phyloP scores from a whole-genome alignment of 2,113 vertebrate genomes.

The Lamprotornis superbus region DNA sequence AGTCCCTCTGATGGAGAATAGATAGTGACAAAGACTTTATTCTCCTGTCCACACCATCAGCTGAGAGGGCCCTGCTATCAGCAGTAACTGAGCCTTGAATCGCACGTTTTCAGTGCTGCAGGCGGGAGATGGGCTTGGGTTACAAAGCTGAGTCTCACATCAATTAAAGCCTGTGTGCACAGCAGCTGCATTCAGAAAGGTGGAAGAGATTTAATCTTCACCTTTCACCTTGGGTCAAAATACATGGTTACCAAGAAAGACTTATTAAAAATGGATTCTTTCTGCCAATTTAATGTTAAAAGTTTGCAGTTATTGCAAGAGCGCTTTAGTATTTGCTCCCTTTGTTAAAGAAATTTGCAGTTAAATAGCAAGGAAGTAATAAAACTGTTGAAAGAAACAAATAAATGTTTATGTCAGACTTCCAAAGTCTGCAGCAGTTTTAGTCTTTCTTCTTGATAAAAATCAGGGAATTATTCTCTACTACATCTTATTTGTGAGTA shows the following conservation, averaged over 20 bases:
- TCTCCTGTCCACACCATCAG: constrained; percentile 70
- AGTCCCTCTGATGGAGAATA: constrained; percentile 41
- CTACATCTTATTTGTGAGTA: not conserved
- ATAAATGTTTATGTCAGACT: constrained; percentile 12
- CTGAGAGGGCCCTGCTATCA: constrained; percentile 71
- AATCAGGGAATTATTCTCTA: not conserved
- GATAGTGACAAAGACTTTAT: constrained; percentile 76
- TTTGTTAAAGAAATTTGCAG: constrained; percentile 1
- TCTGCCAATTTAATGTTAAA: constrained; percentile 54
- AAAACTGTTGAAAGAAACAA: constrained; percentile 30
- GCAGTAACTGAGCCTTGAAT: constrained; percentile 76
- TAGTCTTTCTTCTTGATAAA: not conserved
- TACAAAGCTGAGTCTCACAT: constrained; percentile 73
- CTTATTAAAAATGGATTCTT: constrained; percentile 72
- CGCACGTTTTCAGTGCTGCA: constrained; percentile 68
- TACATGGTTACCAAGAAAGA: constrained; percentile 70
- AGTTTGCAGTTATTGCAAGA: constrained; percentile 36
- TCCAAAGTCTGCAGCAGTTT: not conserved
- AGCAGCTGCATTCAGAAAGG: constrained; percentile 77
- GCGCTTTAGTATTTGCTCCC: not conserved
- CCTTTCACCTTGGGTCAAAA: constrained; percentile 77
- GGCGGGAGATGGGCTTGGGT: constrained; percentile 68
- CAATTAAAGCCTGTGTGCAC: constrained; percentile 75
- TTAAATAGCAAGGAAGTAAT: constrained; percentile 46
- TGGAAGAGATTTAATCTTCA: constrained; percentile 78